Evolutionary conservation across 2,797 vertebrate genomes (phyloP), one percentile per base, ranked within the genome.

Genomic region (Triplophysa yarkandensis): DNA sequence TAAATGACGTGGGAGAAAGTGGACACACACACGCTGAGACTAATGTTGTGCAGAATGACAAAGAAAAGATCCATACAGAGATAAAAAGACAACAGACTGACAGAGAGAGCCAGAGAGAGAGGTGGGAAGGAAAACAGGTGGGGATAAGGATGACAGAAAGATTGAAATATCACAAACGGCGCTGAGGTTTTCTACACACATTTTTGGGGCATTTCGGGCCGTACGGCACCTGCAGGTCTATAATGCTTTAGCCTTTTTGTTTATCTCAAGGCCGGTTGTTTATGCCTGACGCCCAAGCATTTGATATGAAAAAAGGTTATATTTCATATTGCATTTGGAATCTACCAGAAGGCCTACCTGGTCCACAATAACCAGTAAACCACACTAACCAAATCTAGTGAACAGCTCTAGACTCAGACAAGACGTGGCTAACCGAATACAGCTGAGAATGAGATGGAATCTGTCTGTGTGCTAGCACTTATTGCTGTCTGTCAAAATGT

Each of bases 1-100:
- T 48, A 62, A 30, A 71, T n/a, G 25, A 36, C 14, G 7, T 60
- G 19, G 30, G 28, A n/a, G 27, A 34, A 43, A 46, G 50, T 41
- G 77, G 52, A 76, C 43, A 71, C 25, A 48, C 21, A 71, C 62
- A 67, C 44, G 46, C 67, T 72, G 54, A 52, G 68, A 25, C 17
- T 68, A 64, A 64, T 68, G 71, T 44, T 41, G 65, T 55, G 43
- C 36, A 44, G 52, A 79, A 52, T 34, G 36, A 52, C 39, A 71
- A 67, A 60, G 30, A 50, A 52, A 36, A 66, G 43, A 71, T 41
- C 30, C 43, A 67, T n/a, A 32, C 44, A 34, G 36, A 19, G 27
- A 52, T 60, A 36, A 66, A 36, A 54, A 21, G 43, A 39, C 43
- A 41, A 62, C 32, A 68, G 65, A 62, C 43, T 46, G 34, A 14